These are phyloP conservation scores for Tragulus kanchil DNA, from an alignment of 2,113 vertebrate species.

Conservation along the genomic window DNA sequence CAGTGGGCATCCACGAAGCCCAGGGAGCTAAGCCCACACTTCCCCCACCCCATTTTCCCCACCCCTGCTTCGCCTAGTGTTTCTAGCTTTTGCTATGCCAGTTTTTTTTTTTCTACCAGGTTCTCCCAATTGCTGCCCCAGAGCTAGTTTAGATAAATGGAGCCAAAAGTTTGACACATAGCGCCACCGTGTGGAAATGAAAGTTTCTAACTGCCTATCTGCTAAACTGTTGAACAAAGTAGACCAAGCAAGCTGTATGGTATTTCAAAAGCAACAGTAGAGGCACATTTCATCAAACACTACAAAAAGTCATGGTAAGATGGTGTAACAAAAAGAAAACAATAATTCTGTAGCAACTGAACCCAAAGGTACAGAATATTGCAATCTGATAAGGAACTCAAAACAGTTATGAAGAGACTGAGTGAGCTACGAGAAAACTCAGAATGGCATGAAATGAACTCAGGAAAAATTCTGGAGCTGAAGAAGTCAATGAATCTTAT, in stretches of 20 bases:
- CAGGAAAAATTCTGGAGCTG: slow-evolving; percentile 20
- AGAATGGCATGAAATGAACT: not conserved
- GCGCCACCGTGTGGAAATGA: not conserved
- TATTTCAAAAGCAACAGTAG: not conserved
- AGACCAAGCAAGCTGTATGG: too few relatives aligned
- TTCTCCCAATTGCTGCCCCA: not conserved
- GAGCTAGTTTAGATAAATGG: not conserved
- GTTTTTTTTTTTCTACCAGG: not conserved
- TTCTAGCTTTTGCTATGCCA: not conserved
- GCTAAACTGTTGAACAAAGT: not conserved
- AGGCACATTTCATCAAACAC: not conserved
- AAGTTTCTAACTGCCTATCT: not conserved
- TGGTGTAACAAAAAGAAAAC: not conserved
- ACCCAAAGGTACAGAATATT: not conserved
- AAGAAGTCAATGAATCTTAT: not conserved
- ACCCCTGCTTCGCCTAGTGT: too few relatives aligned
- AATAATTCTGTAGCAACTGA: too few relatives aligned
- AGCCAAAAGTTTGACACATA: not conserved
- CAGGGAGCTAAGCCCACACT: not conserved
- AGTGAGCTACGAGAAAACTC: not conserved
- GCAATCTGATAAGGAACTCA: not conserved
- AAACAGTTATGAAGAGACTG: not conserved
- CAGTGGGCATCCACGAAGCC: not conserved
- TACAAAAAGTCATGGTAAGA: not conserved
- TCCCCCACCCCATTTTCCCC: too few relatives aligned